phyloP scores from a whole-genome alignment of 1,140 invertebrate species.

The Drosophila auraria region DNA sequence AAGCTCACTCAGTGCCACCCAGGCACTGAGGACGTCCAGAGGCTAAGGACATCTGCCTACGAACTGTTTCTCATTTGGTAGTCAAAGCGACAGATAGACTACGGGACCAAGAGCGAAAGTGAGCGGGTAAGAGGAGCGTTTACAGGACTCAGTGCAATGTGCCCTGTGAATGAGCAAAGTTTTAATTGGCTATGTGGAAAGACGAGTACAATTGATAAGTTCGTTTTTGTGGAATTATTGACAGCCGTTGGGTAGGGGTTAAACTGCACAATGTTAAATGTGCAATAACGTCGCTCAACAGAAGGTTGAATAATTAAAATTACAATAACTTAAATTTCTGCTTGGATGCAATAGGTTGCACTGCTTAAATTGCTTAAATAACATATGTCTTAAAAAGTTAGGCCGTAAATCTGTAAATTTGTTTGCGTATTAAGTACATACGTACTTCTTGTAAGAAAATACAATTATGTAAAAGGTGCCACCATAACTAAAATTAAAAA shows the following conservation, averaged over 20 bases:
- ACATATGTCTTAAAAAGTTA: too few relatives aligned
- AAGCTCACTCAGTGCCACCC: neutral
- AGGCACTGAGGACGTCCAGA: slow-evolving; percentile 8
- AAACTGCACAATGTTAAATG: too few relatives aligned
- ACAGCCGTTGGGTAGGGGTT: neutral
- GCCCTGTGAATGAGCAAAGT: slow-evolving; percentile 15
- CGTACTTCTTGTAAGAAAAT: too few relatives aligned
- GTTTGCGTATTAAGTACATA: too few relatives aligned
- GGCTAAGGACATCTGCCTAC: slow-evolving; percentile 26
- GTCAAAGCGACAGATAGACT: slow-evolving; percentile 27
- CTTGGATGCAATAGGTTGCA: too few relatives aligned
- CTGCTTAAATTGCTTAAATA: too few relatives aligned
- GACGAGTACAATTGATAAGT: slow-evolving; percentile 20
- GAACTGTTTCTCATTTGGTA: slow-evolving; percentile 37
- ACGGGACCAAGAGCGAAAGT: neutral
- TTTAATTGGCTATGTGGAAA: slow-evolving; percentile 41
- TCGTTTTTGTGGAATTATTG: slow-evolving; percentile 7
- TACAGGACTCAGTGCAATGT: slow-evolving; percentile 1
- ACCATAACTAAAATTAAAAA: too few relatives aligned
- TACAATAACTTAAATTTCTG: neutral
- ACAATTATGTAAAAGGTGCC: too few relatives aligned
- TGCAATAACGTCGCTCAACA: neutral
- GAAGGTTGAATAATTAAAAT: neutral
- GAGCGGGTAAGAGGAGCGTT: slow-evolving; percentile 4
- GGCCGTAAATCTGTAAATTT: too few relatives aligned